Evolutionary conservation across 2,797 vertebrate genomes (phyloP).

Genomic region (Sternarchorhynchus goeldii): DNA sequence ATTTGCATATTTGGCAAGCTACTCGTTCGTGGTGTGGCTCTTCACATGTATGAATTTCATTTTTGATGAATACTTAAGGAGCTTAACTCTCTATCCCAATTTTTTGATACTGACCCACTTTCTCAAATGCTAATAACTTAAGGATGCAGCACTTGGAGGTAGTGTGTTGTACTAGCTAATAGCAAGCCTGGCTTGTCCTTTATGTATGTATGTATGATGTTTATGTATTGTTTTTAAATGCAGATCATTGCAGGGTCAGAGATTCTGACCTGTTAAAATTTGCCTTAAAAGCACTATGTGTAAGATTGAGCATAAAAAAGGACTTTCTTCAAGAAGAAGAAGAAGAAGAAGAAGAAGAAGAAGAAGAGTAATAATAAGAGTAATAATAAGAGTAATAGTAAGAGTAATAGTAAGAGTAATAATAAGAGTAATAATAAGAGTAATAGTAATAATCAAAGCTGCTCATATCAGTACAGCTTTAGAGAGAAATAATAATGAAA

Average conservation of each 20-base stretch:
- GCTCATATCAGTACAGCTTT: too few species aligned
- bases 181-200: conserved; percentile 52
- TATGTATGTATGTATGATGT: conserved; percentile 46
- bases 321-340: background rate
- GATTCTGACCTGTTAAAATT: background rate
- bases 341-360: too few species aligned
- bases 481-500: too few species aligned
- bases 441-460: too few species aligned
- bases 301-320: background rate
- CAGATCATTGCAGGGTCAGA: conserved; percentile 3
- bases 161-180: conserved; percentile 61
- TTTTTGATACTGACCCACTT: conserved; percentile 71
- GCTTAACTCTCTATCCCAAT: conserved; percentile 50
- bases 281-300: conserved; percentile 1
- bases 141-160: conserved; percentile 60
- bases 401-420: too few species aligned
- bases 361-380: too few species aligned
- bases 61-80: conserved; percentile 54
- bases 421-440: too few species aligned
- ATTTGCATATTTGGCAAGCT: conserved; percentile 54
- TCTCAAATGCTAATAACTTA: conserved; percentile 67
- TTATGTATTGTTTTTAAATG: background rate
- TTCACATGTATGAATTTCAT: conserved; percentile 43
- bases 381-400: too few species aligned
- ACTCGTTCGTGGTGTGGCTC: conserved; percentile 39